Evolutionary conservation across 2,888 invertebrate species (phyloP).

Genomic region (Crematogaster levior): DNA sequence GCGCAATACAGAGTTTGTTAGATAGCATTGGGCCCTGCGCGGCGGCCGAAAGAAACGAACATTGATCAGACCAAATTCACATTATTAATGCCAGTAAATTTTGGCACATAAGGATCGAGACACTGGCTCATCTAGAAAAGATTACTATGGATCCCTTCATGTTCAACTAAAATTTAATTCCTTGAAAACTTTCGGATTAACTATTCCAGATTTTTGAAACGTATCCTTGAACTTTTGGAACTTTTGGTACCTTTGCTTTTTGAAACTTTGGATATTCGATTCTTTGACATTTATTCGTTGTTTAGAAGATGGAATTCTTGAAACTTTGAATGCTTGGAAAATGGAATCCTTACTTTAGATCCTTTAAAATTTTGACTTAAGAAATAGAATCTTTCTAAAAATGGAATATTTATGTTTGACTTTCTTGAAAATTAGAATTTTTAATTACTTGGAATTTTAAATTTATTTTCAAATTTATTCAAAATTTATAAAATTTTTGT

Average conservation of each 20-base stretch:
- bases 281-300: background rate
- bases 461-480: no score
- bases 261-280: background rate
- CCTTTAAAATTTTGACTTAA: background rate
- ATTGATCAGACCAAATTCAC: constrained; percentile 82
- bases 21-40: constrained; percentile 82
- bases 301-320: background rate
- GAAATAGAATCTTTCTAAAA: background rate
- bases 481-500: no score
- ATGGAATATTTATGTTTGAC: constrained; percentile 23
- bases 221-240: background rate
- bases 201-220: background rate
- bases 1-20: constrained; percentile 81
- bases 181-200: background rate
- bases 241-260: background rate
- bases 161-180: constrained; percentile 3
- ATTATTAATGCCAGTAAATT: constrained; percentile 83
- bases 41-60: constrained; percentile 78
- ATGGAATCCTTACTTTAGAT: constrained; percentile 12
- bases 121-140: constrained; percentile 15
- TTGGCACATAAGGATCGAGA: constrained; percentile 72
- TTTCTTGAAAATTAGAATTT: constrained; percentile 16
- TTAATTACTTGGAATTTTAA: background rate
- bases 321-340: background rate
- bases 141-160: background rate